Conservation (phyloP, 2,113 vertebrate genomes). For the Promerops cafer region DNA sequence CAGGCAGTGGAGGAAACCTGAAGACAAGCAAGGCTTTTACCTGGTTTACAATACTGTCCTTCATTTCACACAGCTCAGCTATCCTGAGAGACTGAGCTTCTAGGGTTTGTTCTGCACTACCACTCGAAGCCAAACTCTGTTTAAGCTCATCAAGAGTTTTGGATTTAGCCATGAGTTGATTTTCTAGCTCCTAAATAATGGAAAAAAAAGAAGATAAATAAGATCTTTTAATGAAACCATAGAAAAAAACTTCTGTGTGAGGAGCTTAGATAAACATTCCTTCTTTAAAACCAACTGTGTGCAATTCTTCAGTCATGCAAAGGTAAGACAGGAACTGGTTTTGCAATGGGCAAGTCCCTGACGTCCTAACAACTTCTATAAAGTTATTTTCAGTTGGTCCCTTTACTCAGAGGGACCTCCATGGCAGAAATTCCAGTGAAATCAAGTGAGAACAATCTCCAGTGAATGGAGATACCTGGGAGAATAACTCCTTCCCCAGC, state of each 20-base stretch:
- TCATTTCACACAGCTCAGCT: constrained; percentile 54
- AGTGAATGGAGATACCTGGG: background rate
- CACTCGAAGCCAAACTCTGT: constrained; percentile 10
- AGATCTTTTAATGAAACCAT: background rate
- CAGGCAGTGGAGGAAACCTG: background rate
- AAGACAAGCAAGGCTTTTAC: constrained; percentile 53
- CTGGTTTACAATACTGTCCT: constrained; percentile 63
- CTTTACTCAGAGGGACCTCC: background rate
- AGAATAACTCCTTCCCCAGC: background rate
- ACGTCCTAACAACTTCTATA: background rate
- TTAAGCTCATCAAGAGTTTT: constrained; percentile 74
- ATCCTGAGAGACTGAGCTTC: background rate
- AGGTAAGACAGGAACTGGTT: background rate
- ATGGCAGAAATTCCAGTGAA: background rate
- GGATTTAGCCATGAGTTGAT: constrained; percentile 69
- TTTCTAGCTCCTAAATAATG: constrained; percentile 72
- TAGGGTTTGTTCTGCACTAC: background rate
- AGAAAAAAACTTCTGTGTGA: background rate
- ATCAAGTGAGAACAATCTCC: background rate
- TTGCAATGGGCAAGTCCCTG: background rate
- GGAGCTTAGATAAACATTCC: background rate
- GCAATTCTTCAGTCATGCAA: background rate
- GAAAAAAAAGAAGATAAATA: background rate
- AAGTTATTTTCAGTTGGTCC: background rate
- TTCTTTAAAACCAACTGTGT: background rate